These are phyloP conservation scores for Hylaea fasciaria DNA, from an alignment of 2,888 invertebrate genomes.

Conservation along the genomic window DNA sequence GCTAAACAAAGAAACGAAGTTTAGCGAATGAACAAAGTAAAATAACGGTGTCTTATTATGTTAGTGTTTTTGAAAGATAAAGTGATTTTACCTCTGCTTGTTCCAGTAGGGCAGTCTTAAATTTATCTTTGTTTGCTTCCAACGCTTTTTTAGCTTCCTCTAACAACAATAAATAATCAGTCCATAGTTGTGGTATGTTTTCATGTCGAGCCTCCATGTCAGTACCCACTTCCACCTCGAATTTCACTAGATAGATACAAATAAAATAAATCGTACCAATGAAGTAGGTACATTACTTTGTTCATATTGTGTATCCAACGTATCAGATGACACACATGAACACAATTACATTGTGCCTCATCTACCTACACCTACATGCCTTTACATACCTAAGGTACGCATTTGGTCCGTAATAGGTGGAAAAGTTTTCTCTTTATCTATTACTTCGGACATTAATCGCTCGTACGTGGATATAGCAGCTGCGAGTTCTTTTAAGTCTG, in stretches of 20 bases:
- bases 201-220: conserved; percentile 84
- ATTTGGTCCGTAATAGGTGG: conserved; percentile 91
- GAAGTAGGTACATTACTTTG: no score
- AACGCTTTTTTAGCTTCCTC: conserved; percentile 90
- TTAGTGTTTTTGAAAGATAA: no score
- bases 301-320: no score
- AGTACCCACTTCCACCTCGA: conserved; percentile 88
- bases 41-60: no score
- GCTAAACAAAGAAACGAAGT: no score
- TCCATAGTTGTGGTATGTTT: conserved; percentile 88
- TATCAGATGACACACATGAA: no score
- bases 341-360: no score
- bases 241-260: conserved; percentile 82
- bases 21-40: no score
- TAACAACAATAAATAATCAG: conserved; percentile 87
- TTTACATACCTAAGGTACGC: conserved; percentile 81
- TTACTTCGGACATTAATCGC: conserved; percentile 87
- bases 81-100: conserved; percentile 85
- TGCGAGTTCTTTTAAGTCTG: conserved; percentile 89
- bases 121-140: conserved; percentile 89
- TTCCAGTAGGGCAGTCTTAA: conserved; percentile 88
- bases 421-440: conserved; percentile 88
- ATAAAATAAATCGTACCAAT: no score
- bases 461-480: conserved; percentile 88
- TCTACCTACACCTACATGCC: no score